A percentile compares a stretch with the other conserved stretches of the same genome.
phyloP scores from a whole-genome alignment of 2,888 invertebrate genomes.

The Mythimna vitellina region DNA sequence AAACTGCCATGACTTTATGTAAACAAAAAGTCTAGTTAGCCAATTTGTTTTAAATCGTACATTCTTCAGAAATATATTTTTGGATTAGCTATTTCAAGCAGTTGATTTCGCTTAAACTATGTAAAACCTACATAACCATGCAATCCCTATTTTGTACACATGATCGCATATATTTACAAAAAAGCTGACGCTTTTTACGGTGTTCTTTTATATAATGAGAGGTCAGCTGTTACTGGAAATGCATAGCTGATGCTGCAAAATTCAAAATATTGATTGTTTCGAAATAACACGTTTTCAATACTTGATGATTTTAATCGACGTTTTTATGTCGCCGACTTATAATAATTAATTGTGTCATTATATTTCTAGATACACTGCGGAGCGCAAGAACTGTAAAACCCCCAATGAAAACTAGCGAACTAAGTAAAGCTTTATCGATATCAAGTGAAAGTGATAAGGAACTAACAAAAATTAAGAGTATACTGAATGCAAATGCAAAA shows the following conservation, averaged over 20 bases:
- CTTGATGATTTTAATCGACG: background rate
- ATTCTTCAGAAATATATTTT: no score
- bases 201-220: background rate
- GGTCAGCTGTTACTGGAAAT: background rate
- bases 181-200: background rate
- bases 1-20: no score
- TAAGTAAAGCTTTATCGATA: conserved; percentile 71
- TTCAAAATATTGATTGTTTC: background rate
- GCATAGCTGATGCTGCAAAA: background rate
- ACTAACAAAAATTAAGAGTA: conserved; percentile 67
- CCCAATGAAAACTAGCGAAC: conserved; percentile 70
- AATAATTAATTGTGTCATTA: conserved; percentile 12
- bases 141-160: background rate
- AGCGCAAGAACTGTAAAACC: conserved; percentile 65
- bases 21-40: no score
- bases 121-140: background rate
- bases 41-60: no score
- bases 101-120: background rate
- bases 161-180: background rate
- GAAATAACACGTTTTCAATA: background rate
- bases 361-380: conserved; percentile 70
- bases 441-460: conserved; percentile 75
- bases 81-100: background rate
- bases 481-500: conserved; percentile 64
- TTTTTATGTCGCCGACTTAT: background rate